Percentiles rank a stretch among this genome's conserved stretches.
Evolutionary conservation across 2,113 vertebrate genomes (phyloP).

Genomic region (Elephas maximus): DNA sequence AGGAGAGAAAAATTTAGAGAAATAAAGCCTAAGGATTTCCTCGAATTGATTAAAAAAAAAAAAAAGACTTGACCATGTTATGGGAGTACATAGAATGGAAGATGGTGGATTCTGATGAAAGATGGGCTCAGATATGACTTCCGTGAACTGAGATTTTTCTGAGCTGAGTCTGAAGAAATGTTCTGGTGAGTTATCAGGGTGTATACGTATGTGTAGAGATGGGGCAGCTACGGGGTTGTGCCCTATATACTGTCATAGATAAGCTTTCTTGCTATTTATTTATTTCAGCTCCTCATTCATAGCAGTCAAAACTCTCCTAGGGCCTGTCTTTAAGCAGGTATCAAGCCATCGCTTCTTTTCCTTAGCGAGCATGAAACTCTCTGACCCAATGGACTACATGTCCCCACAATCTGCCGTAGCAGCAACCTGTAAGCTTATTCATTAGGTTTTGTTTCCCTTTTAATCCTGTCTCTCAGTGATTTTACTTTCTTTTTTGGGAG

Average conservation of each 20-base stretch:
- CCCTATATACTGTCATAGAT: not conserved
- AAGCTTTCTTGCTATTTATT: not conserved
- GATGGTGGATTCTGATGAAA: not conserved
- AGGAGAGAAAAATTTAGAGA: not conserved
- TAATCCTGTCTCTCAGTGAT: not conserved
- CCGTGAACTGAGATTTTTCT: not conserved
- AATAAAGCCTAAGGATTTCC: not conserved
- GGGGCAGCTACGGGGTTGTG: not conserved
- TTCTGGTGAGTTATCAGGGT: not conserved
- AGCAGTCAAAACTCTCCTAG: not conserved
- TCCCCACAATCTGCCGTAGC: not conserved
- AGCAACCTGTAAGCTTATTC: not conserved
- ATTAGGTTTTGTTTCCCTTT: not conserved
- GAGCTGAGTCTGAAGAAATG: not conserved
- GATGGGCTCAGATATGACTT: not conserved
- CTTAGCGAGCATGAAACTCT: not conserved
- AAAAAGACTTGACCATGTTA: not conserved
- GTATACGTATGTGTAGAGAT: not conserved
- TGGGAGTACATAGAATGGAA: not conserved
- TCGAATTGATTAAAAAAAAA: not conserved
- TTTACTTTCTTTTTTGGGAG: not conserved
- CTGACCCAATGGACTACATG: not conserved
- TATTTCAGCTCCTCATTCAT: not conserved
- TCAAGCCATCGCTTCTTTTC: not conserved
- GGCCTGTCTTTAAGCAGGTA: not conserved